Percentiles rank a stretch among this genome's conserved stretches.
These are phyloP conservation scores for Echiichthys vipera DNA, from an alignment of 2,797 vertebrate genomes.

Conservation along the genomic window DNA sequence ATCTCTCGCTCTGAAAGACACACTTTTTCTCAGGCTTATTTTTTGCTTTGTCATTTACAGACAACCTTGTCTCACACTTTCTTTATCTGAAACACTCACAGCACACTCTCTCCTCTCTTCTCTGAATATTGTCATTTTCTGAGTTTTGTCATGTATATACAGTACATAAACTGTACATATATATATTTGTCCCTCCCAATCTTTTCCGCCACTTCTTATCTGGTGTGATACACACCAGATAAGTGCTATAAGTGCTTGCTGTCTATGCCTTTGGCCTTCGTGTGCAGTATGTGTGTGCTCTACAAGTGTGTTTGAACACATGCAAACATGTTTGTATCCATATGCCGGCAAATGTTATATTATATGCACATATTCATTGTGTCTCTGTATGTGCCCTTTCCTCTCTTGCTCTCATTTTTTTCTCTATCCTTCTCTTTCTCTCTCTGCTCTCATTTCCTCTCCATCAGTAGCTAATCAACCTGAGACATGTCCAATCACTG, in stretches of 20 bases:
- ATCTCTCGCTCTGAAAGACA: conserved; percentile 25
- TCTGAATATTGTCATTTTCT: conserved; percentile 7
- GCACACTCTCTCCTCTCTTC: neutral
- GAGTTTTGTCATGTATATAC: neutral
- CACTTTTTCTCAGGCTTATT: conserved; percentile 22
- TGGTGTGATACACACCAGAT: no score
- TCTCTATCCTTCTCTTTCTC: conserved; percentile 1
- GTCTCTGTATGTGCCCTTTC: conserved; percentile 23
- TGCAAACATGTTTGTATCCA: conserved; percentile 10
- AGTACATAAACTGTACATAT: neutral
- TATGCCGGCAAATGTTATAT: neutral
- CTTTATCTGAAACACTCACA: conserved; percentile 12
- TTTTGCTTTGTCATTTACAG: conserved; percentile 24
- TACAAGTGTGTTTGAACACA: conserved; percentile 26
- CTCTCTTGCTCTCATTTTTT: neutral
- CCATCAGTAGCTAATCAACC: conserved; percentile 75
- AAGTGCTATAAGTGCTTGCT: no score
- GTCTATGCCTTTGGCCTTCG: neutral
- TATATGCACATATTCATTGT: neutral
- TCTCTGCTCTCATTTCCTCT: conserved; percentile 60
- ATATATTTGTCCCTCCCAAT: neutral
- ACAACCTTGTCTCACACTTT: conserved; percentile 16
- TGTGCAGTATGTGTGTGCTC: neutral
- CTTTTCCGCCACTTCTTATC: neutral
- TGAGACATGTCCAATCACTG: conserved; percentile 72